phyloP scores from a whole-genome alignment of 1,140 invertebrate genomes.

The Drosophila santomea region DNA sequence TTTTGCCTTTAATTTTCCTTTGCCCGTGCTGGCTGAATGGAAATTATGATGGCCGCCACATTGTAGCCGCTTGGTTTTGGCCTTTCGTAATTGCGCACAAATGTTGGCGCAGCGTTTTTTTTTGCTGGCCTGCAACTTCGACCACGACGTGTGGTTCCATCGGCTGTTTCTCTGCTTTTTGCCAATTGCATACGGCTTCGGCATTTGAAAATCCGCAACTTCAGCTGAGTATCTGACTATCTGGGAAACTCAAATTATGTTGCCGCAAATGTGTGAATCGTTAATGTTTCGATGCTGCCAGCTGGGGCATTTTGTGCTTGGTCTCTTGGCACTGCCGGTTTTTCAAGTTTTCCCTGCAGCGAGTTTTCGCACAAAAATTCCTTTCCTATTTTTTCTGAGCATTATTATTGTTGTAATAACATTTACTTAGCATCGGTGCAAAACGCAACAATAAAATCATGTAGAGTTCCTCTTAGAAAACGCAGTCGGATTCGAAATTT shows the following conservation, averaged over 20 bases:
- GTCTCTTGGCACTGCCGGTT: slow-evolving; percentile 64
- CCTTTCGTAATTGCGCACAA: slow-evolving; percentile 69
- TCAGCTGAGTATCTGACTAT: slow-evolving; percentile 41
- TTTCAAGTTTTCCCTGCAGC: slow-evolving; percentile 75
- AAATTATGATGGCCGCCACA: slow-evolving; percentile 74
- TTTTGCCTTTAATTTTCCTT: slow-evolving; percentile 8
- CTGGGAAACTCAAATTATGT: slow-evolving; percentile 69
- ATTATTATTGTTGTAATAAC: slow-evolving; percentile 49
- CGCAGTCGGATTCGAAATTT: slow-evolving; percentile 51
- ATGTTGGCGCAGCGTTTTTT: slow-evolving; percentile 46
- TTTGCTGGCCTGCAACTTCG: slow-evolving; percentile 52
- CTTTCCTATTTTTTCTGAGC: slow-evolving; percentile 36
- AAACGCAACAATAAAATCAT: slow-evolving; percentile 33
- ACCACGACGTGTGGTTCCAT: slow-evolving; percentile 56
- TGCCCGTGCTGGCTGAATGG: slow-evolving; percentile 39
- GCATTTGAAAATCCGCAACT: slow-evolving; percentile 46
- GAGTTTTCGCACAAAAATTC: slow-evolving; percentile 60
- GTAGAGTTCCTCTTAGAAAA: slow-evolving; percentile 31
- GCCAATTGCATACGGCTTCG: slow-evolving; percentile 37
- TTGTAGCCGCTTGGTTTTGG: slow-evolving; percentile 59
- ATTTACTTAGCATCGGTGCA: slow-evolving; percentile 60
- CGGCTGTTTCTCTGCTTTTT: slow-evolving; percentile 1
- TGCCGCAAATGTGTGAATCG: slow-evolving; percentile 79
- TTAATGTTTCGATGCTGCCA: slow-evolving; percentile 70
- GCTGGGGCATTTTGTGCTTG: slow-evolving; percentile 32